These are phyloP conservation scores for Etheostoma perlongum DNA, from an alignment of 2,797 vertebrate genomes.

Conservation along the genomic window DNA sequence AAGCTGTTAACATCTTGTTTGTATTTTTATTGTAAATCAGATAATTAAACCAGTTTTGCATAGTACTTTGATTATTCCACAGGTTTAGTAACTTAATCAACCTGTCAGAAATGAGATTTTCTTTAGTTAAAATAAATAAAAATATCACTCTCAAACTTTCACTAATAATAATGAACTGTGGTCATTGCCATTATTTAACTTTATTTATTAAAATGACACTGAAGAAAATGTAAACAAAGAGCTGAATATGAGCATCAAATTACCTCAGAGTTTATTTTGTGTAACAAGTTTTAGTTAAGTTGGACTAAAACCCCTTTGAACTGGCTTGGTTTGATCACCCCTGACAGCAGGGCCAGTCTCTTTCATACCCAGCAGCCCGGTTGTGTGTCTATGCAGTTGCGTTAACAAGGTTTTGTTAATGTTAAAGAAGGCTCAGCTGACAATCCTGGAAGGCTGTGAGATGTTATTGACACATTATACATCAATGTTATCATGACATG, in stretches of 20 bases:
- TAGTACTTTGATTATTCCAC: too few species aligned
- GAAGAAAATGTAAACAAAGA: not conserved
- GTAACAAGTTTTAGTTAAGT: not conserved
- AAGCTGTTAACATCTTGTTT: not conserved
- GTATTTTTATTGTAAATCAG: not conserved
- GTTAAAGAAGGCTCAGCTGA: slow-evolving; percentile 46
- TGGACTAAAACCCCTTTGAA: not conserved
- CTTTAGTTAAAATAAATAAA: too few species aligned
- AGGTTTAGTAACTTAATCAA: too few species aligned
- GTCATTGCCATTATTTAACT: too few species aligned
- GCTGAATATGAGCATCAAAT: too few species aligned
- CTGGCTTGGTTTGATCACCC: not conserved
- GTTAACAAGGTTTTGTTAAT: slow-evolving; percentile 52
- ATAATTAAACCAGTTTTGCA: too few species aligned
- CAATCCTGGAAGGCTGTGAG: slow-evolving; percentile 56
- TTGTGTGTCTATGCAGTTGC: slow-evolving; percentile 22
- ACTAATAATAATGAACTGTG: too few species aligned
- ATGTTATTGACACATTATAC: slow-evolving; percentile 39
- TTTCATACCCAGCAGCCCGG: slow-evolving; percentile 5
- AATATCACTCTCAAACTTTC: too few species aligned
- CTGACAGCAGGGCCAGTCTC: not conserved
- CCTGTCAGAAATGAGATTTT: too few species aligned
- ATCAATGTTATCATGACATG: slow-evolving; percentile 12
- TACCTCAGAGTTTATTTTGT: not conserved
- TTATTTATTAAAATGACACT: not conserved